Conservation (phyloP, 2,797 vertebrate genomes). For the Spea hammondii region DNA sequence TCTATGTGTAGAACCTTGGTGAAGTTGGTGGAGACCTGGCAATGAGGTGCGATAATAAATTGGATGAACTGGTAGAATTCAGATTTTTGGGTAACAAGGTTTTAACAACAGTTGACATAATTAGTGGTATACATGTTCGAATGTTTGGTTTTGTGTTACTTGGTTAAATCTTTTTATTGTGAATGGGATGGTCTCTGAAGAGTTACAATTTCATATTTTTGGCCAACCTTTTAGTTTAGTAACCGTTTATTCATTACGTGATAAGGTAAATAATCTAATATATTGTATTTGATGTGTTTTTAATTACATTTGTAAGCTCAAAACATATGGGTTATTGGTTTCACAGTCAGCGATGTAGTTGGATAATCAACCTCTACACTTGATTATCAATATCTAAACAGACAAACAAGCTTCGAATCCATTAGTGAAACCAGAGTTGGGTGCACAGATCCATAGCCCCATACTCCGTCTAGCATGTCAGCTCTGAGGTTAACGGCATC, state of each 20-base stretch:
- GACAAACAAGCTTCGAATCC: slow-evolving; percentile 31
- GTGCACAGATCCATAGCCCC: slow-evolving; percentile 43
- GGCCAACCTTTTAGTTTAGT: background rate
- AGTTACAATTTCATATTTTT: background rate
- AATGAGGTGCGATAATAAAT: too few relatives aligned
- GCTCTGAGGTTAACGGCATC: slow-evolving; percentile 47
- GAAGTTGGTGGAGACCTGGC: too few relatives aligned
- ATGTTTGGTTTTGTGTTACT: too few relatives aligned
- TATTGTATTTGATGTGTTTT: slow-evolving; percentile 31
- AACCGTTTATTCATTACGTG: background rate
- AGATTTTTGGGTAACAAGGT: too few relatives aligned
- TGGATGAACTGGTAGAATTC: too few relatives aligned
- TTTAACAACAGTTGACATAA: too few relatives aligned
- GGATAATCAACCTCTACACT: slow-evolving; percentile 47
- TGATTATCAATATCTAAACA: slow-evolving; percentile 34
- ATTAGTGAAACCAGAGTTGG: slow-evolving; percentile 48
- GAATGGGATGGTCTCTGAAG: too few relatives aligned
- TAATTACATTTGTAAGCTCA: slow-evolving; percentile 41
- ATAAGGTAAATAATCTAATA: slow-evolving; percentile 10
- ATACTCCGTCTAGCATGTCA: slow-evolving; percentile 30
- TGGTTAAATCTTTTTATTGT: too few relatives aligned
- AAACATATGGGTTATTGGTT: slow-evolving; percentile 33
- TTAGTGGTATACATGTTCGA: too few relatives aligned
- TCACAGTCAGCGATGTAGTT: slow-evolving; percentile 32
- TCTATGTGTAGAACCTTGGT: too few relatives aligned